Percentiles rank a stretch among this genome's conserved stretches.
Evolutionary conservation across 2,888 invertebrate genomes (phyloP).

Genomic region (Nymphalis urticae): DNA sequence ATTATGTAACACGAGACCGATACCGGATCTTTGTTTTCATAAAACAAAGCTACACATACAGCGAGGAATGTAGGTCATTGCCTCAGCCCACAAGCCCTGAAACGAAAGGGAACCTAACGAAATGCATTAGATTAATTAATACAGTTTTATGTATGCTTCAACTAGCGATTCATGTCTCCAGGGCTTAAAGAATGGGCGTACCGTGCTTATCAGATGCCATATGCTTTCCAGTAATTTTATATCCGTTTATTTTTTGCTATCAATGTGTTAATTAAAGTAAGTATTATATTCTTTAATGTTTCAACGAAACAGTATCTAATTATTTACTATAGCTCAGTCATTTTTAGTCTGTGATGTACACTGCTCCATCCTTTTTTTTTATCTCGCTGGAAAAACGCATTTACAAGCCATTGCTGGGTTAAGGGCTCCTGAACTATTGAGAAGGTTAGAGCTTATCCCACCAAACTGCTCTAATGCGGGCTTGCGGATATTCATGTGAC

Average conservation of each 20-base stretch:
- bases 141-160: slow-evolving; percentile 36
- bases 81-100: slow-evolving; percentile 25
- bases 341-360: background rate
- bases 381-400: no score
- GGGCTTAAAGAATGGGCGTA: slow-evolving; percentile 34
- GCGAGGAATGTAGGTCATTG: slow-evolving; percentile 45
- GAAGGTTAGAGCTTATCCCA: no score
- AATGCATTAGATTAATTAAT: slow-evolving; percentile 50
- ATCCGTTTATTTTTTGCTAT: slow-evolving; percentile 22
- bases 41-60: slow-evolving; percentile 42
- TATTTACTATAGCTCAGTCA: background rate
- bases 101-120: slow-evolving; percentile 39
- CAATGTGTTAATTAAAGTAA: background rate
- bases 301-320: background rate
- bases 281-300: background rate
- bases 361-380: no score
- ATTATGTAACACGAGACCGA: slow-evolving; percentile 28
- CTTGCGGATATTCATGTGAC: no score
- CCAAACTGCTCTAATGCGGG: no score
- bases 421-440: no score
- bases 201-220: slow-evolving; percentile 32
- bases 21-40: slow-evolving; percentile 40
- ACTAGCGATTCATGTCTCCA: slow-evolving; percentile 38
- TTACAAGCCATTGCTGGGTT: no score
- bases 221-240: slow-evolving; percentile 33